Percentiles rank a stretch among this genome's conserved stretches.
Conservation (phyloP, 2,113 vertebrate genomes). For the Oophaga pumilio region DNA sequence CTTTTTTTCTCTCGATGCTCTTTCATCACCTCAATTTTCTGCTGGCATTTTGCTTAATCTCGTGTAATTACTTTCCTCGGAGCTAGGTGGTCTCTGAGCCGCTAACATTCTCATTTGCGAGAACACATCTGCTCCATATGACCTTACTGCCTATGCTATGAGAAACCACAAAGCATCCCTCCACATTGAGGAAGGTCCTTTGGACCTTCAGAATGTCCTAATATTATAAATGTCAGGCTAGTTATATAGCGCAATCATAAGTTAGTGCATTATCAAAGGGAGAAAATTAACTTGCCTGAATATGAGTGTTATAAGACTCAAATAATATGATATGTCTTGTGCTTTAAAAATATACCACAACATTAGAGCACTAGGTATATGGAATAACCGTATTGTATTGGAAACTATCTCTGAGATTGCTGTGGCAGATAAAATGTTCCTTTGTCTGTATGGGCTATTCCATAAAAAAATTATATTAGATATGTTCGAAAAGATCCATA, state of each 20-base stretch:
- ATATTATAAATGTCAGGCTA: not conserved
- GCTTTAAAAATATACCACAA: no score
- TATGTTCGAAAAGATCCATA: no score
- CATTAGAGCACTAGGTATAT: no score
- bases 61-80: slow-evolving; percentile 53
- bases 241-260: not conserved
- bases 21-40: slow-evolving; percentile 57
- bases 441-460: no score
- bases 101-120: slow-evolving; percentile 51
- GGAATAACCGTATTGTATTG: no score
- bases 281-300: not conserved
- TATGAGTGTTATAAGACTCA: not conserved
- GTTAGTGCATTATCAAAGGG: not conserved
- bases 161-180: slow-evolving; percentile 6
- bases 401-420: no score
- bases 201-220: slow-evolving; percentile 11
- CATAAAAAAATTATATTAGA: no score
- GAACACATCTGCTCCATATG: slow-evolving; percentile 42
- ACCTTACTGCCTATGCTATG: slow-evolving; percentile 40
- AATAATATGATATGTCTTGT: not conserved
- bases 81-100: slow-evolving; percentile 49
- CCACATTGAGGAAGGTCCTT: not conserved
- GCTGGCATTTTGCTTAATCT: slow-evolving; percentile 56
- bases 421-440: no score
- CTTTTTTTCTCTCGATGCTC: slow-evolving; percentile 29